A percentile compares a stretch with the other conserved stretches of the same genome.
Conservation (phyloP, 2,888 invertebrate species). For the Chalcis sispes region DNA sequence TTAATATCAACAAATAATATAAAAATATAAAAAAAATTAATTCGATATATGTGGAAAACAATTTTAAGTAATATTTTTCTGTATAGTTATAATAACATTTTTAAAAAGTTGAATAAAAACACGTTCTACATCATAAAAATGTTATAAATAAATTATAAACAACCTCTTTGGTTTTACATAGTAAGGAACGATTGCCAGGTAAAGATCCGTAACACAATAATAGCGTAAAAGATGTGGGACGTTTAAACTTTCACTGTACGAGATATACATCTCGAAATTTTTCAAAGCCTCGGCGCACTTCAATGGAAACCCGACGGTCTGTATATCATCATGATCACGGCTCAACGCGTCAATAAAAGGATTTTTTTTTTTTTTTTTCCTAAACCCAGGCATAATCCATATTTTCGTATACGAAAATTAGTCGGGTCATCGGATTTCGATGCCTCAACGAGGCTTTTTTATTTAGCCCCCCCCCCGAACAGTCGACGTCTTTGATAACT, state of each 20-base stretch:
- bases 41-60: too few relatives aligned
- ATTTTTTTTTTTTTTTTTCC: slow-evolving; percentile 56
- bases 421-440: slow-evolving; percentile 56
- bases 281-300: slow-evolving; percentile 29
- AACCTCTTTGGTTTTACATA: too few relatives aligned
- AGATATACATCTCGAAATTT: slow-evolving; percentile 3
- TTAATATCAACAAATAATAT: too few relatives aligned
- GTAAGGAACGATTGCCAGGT: too few relatives aligned
- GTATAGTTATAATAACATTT: too few relatives aligned
- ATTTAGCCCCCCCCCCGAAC: background rate
- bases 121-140: background rate
- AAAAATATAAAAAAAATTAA: too few relatives aligned
- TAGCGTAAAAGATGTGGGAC: background rate
- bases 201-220: too few relatives aligned
- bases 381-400: slow-evolving; percentile 49
- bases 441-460: slow-evolving; percentile 44
- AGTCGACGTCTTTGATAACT: slow-evolving; percentile 22
- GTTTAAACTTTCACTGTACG: background rate
- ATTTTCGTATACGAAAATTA: slow-evolving; percentile 60
- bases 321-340: slow-evolving; percentile 15
- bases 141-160: background rate
- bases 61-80: too few relatives aligned
- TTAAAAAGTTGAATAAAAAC: too few relatives aligned
- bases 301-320: slow-evolving; percentile 7
- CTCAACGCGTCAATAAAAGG: slow-evolving; percentile 27